phyloP scores from a whole-genome alignment of 2,113 vertebrate genomes.

The Lampris megalopsis region DNA sequence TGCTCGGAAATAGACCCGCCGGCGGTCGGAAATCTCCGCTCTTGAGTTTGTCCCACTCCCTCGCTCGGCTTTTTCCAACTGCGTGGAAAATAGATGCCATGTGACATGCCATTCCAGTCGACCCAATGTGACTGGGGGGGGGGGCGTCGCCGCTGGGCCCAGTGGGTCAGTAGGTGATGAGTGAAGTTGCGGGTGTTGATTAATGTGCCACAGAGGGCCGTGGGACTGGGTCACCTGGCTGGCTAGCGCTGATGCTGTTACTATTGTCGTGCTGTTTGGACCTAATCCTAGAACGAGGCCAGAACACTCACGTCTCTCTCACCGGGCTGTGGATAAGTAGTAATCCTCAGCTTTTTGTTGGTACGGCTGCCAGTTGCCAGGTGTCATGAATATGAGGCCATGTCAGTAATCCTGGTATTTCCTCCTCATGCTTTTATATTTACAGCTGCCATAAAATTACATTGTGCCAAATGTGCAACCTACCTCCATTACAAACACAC shows the following conservation, averaged over 20 bases:
- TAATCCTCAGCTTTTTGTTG: constrained; percentile 44
- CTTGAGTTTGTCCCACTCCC: constrained; percentile 19
- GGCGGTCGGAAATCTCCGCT: constrained; percentile 63
- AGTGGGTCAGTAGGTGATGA: constrained; percentile 63
- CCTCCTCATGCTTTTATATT: constrained; percentile 41
- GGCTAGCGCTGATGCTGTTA: constrained; percentile 33
- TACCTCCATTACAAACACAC: neutral
- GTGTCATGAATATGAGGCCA: constrained; percentile 22
- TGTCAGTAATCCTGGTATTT: constrained; percentile 50
- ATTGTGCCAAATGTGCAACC: constrained; percentile 11
- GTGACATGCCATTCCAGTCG: constrained; percentile 28
- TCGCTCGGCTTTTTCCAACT: constrained; percentile 50
- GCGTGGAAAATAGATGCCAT: constrained; percentile 70
- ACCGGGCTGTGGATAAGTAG: constrained; percentile 40
- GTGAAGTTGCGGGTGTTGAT: constrained; percentile 53
- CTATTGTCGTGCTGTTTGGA: constrained; percentile 53
- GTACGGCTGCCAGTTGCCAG: constrained; percentile 10
- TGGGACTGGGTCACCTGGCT: constrained; percentile 28
- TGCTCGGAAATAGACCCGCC: constrained; percentile 56
- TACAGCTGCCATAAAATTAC: constrained; percentile 29
- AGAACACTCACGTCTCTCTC: constrained; percentile 22
- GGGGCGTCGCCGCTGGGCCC: constrained; percentile 37
- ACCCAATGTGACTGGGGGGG: constrained; percentile 23
- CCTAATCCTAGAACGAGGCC: constrained; percentile 15
- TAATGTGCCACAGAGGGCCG: constrained; percentile 36